Evolutionary conservation across 2,888 invertebrate genomes (phyloP), one percentile per base, ranked within the genome.

Genomic region (Bedellia somnulentella): DNA sequence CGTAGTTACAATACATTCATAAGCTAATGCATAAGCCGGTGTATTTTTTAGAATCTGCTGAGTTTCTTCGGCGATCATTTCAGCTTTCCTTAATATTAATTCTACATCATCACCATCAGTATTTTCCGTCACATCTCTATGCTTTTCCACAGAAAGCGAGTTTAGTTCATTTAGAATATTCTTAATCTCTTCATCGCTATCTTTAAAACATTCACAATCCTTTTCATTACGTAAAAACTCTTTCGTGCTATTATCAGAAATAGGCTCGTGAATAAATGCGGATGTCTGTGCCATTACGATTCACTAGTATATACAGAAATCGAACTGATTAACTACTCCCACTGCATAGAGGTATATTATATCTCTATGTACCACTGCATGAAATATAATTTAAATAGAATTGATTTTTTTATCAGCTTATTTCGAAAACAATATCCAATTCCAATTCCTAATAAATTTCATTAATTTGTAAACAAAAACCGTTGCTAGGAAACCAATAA

Each of bases 111-210:
- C 71, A 10, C 49, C 45, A 38, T 70, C 67, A n/a, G n/a, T n/a
- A n/a, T n/a, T n/a, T n/a, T n/a, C n/a, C n/a, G n/a, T n/a, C n/a
- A n/a, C n/a, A n/a, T n/a, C n/a, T n/a, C n/a, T n/a, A n/a, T n/a
- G n/a, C n/a, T n/a, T n/a, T n/a, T n/a, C n/a, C n/a, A 49, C 52
- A 18, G 80, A 67, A 25, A 82, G 50, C 37, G 83, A 80, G 40
- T 80, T 82, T 3, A 86, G 84, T 60, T 86, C 85, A 45, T 78
- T 82, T 41, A 86, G 81, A 50, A 86, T 83, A 56, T 79, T 80
- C 40, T 81, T 84, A 5, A 85, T 80, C 57, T 85, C 85, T 29
- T 80, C 75, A 41, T 81, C 80, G 26, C 67, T 71, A 31, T 62
- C 73, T 39, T 62, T 73, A 34, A 52, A 64, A 3, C 49, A 47